phyloP scores from a whole-genome alignment of 2,888 invertebrate genomes.

The Metellina segmentata region DNA sequence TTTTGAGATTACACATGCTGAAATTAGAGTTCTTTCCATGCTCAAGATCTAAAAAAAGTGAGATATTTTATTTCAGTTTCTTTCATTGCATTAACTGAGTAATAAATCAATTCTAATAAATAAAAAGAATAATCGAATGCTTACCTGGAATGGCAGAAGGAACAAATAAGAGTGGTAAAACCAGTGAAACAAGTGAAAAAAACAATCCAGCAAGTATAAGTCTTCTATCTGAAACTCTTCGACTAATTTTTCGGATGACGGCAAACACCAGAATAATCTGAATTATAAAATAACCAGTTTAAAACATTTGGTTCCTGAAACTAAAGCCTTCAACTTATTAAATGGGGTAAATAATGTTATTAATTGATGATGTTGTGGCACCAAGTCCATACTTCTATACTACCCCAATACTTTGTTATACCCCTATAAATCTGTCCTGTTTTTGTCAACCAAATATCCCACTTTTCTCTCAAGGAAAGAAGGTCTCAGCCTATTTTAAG shows the following conservation, averaged over 20 bases:
- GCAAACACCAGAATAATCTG: conserved; percentile 80
- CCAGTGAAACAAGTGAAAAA: conserved; percentile 79
- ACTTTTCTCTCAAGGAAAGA: too few relatives aligned
- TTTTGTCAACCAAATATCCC: too few relatives aligned
- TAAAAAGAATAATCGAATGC: not conserved
- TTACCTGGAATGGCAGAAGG: conserved; percentile 78
- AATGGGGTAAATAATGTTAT: too few relatives aligned
- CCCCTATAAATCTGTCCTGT: too few relatives aligned
- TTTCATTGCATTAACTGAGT: not conserved
- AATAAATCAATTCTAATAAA: not conserved
- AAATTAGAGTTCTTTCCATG: not conserved
- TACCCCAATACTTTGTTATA: too few relatives aligned
- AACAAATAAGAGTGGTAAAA: conserved; percentile 79
- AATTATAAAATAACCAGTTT: not conserved
- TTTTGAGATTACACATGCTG: not conserved
- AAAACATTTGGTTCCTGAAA: too few relatives aligned
- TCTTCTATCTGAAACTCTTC: conserved; percentile 80
- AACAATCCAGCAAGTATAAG: conserved; percentile 80
- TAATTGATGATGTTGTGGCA: too few relatives aligned
- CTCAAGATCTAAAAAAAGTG: too few relatives aligned
- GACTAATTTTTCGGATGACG: conserved; percentile 80
- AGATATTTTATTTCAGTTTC: too few relatives aligned
- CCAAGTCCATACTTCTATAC: too few relatives aligned
- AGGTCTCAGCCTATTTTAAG: too few relatives aligned
- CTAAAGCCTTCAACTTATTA: too few relatives aligned